A percentile compares a stretch with the other conserved stretches of the same genome.
phyloP scores from a whole-genome alignment of 2,888 invertebrate species.

The Sarcophaga rosellei region DNA sequence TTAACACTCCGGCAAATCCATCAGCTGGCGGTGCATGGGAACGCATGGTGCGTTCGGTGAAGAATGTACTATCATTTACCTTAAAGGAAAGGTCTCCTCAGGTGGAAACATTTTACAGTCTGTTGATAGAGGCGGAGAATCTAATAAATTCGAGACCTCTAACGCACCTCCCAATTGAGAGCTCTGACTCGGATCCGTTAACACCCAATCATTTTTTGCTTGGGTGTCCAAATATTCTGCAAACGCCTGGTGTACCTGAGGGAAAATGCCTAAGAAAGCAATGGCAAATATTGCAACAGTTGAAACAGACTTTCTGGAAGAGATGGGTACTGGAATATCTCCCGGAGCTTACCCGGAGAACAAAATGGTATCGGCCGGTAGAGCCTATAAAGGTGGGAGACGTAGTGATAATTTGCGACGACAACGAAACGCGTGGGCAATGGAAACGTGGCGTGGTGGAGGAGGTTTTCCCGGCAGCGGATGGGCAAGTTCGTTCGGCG shows the following conservation, averaged over 20 bases:
- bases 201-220: conserved; percentile 67
- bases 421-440: too few relatives aligned
- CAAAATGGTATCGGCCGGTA: conserved; percentile 40
- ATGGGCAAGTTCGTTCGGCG: too few relatives aligned
- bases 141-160: conserved; percentile 61
- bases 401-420: conserved; percentile 54
- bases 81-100: conserved; percentile 13
- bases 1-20: conserved; percentile 37
- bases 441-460: too few relatives aligned
- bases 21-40: conserved; percentile 62
- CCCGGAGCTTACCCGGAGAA: conserved; percentile 46
- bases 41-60: conserved; percentile 56
- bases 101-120: too few relatives aligned
- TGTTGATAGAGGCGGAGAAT: too few relatives aligned
- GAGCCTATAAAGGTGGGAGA: conserved; percentile 55
- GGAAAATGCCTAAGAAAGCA: conserved; percentile 52
- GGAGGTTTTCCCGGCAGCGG: too few relatives aligned
- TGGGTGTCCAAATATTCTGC: conserved; percentile 61
- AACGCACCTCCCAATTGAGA: conserved; percentile 59
- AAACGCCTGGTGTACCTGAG: conserved; percentile 53
- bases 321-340: conserved; percentile 18
- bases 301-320: conserved; percentile 51
- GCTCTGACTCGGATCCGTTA: conserved; percentile 50
- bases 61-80: conserved; percentile 59
- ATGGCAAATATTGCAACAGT: conserved; percentile 66